phyloP scores from a whole-genome alignment of 1,140 invertebrate species.

The Leptopilina clavipes region DNA sequence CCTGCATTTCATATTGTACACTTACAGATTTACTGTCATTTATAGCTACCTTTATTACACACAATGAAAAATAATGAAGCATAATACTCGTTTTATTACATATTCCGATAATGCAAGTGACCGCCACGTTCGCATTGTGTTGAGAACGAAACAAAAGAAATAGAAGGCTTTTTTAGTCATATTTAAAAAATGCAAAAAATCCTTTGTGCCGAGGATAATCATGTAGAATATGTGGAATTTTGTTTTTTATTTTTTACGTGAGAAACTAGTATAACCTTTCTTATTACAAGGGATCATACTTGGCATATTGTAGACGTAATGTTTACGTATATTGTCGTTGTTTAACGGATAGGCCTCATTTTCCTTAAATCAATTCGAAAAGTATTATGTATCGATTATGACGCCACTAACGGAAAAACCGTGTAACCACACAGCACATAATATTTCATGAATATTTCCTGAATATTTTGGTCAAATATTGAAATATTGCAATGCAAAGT shows the following conservation, averaged over 20 bases:
- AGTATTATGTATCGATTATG: no score
- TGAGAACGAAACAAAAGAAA: not conserved
- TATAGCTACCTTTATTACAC: not conserved
- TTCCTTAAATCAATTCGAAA: no score
- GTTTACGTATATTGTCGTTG: not conserved
- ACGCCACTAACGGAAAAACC: no score
- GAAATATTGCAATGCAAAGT: no score
- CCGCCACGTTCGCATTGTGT: not conserved
- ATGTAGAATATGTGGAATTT: not conserved
- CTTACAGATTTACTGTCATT: not conserved
- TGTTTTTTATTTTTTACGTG: not conserved
- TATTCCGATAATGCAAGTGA: constrained; percentile 16
- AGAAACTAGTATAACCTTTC: not conserved
- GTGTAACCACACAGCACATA: no score
- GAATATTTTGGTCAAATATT: no score
- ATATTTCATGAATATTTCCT: no score
- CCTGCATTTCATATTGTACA: not conserved
- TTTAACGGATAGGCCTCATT: no score
- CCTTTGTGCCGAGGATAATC: not conserved
- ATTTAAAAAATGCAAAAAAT: not conserved
- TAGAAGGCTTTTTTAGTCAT: not conserved
- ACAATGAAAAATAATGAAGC: constrained; percentile 13
- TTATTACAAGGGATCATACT: not conserved
- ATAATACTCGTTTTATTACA: not conserved
- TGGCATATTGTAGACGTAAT: not conserved